Percentiles rank a stretch among this genome's conserved stretches.
phyloP scores from a whole-genome alignment of 1,140 invertebrate genomes.

The Thaumatotibia leucotreta region DNA sequence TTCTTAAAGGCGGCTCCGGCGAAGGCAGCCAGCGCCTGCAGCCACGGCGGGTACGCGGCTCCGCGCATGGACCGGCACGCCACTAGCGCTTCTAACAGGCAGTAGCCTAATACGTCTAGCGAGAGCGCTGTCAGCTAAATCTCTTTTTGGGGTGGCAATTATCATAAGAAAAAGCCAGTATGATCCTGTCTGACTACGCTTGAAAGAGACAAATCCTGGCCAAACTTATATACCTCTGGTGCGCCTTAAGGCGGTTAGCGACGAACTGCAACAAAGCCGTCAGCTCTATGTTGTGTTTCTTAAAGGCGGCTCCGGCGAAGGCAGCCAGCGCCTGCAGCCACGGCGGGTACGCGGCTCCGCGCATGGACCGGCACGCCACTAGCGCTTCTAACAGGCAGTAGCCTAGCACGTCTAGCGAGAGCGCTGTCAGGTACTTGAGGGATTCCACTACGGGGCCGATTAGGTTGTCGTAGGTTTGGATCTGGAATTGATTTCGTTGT shows the following conservation, averaged over 20 bases:
- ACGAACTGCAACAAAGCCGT: slow-evolving; percentile 97
- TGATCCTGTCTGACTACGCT: too few relatives aligned
- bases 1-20: too few relatives aligned
- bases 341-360: slow-evolving; percentile 94
- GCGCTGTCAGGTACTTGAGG: slow-evolving; percentile 95
- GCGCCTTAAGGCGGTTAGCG: slow-evolving; percentile 96
- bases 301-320: slow-evolving; percentile 97
- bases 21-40: too few relatives aligned
- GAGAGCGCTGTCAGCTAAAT: too few relatives aligned
- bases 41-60: too few relatives aligned
- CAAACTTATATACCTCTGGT: slow-evolving; percentile 97
- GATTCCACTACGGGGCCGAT: slow-evolving; percentile 98
- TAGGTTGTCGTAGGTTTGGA: slow-evolving; percentile 98
- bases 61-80: too few relatives aligned
- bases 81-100: too few relatives aligned
- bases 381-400: slow-evolving; percentile 97
- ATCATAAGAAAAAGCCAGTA: too few relatives aligned
- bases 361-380: slow-evolving; percentile 84
- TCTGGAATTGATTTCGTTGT: slow-evolving; percentile 84
- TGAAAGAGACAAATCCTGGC: too few relatives aligned
- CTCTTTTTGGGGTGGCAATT: too few relatives aligned
- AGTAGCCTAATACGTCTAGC: too few relatives aligned
- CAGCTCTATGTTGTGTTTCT: slow-evolving; percentile 98
- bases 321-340: slow-evolving; percentile 97
- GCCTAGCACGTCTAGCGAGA: slow-evolving; percentile 97